Conservation (phyloP, 2,797 vertebrate species). For the Trachurus trachurus region DNA sequence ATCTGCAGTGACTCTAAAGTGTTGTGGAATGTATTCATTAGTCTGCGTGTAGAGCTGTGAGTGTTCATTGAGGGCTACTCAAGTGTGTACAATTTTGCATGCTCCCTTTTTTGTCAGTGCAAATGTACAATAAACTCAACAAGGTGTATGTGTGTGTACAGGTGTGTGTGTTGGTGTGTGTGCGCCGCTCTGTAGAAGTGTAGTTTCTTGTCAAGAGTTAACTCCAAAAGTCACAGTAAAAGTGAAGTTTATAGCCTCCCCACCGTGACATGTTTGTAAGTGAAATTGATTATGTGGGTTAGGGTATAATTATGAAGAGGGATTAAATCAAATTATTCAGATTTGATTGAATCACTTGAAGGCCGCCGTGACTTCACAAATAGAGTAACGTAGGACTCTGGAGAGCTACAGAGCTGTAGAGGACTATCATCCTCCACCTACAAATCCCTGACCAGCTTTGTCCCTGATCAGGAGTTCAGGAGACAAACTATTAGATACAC, state of each 20-base stretch:
- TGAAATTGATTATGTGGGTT: not conserved
- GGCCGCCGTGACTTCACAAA: not conserved
- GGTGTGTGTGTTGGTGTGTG: not conserved
- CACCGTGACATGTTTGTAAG: not conserved
- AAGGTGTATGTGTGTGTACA: slow-evolving; percentile 15
- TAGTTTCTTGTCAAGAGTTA: not conserved
- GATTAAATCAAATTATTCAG: slow-evolving; percentile 7
- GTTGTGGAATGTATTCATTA: slow-evolving; percentile 77
- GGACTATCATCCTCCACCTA: not conserved
- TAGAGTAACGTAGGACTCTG: not conserved
- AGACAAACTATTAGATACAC: not conserved
- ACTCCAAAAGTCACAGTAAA: slow-evolving; percentile 7
- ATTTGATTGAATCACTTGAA: not conserved
- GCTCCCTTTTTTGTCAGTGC: slow-evolving; percentile 31
- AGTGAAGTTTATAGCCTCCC: not conserved
- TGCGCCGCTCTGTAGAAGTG: slow-evolving; percentile 7
- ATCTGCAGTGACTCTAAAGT: slow-evolving; percentile 73
- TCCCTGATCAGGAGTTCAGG: not conserved
- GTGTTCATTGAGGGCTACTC: slow-evolving; percentile 65
- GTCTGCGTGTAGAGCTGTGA: slow-evolving; percentile 46
- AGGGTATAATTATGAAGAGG: not conserved
- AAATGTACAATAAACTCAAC: slow-evolving; percentile 28
- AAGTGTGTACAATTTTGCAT: slow-evolving; percentile 55
- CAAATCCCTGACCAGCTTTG: not conserved
- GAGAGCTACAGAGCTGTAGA: not conserved